phyloP scores from a whole-genome alignment of 2,797 vertebrate genomes.

The Amblyopsis hoosieri region DNA sequence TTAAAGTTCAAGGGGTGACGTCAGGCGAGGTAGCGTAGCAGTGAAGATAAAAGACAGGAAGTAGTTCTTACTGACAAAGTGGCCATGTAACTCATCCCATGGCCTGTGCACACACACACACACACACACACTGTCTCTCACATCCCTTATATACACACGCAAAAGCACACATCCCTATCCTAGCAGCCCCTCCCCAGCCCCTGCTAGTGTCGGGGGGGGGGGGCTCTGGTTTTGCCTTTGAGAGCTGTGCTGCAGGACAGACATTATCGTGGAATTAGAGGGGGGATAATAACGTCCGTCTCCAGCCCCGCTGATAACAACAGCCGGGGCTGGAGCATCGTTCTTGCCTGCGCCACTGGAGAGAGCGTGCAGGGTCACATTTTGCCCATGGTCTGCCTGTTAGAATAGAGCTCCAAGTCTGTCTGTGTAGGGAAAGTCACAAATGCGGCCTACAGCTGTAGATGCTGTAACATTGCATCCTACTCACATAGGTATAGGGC shows the following conservation, averaged over 20 bases:
- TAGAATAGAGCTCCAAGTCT: too few relatives aligned
- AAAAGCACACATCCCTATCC: conserved; percentile 28
- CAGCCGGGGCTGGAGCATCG: conserved; percentile 45
- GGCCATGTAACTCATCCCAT: conserved; percentile 66
- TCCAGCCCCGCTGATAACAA: conserved; percentile 69
- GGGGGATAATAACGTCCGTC: conserved; percentile 77
- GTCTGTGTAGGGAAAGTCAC: conserved; percentile 6
- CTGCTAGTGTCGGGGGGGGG: conserved; percentile 59
- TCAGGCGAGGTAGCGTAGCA: conserved; percentile 34
- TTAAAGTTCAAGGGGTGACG: conserved; percentile 39
- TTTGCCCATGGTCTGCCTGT: conserved; percentile 1
- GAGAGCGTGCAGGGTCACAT: not conserved
- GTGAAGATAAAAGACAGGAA: conserved; percentile 67
- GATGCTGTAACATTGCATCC: too few relatives aligned
- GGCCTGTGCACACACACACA: conserved; percentile 31
- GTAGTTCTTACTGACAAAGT: conserved; percentile 61
- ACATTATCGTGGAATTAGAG: conserved; percentile 79
- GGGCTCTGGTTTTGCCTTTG: conserved; percentile 69
- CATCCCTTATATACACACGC: conserved; percentile 16
- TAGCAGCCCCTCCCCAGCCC: conserved; percentile 32
- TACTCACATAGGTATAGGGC: too few relatives aligned
- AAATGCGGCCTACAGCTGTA: too few relatives aligned
- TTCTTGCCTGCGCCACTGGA: conserved; percentile 42
- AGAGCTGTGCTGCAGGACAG: conserved; percentile 78
- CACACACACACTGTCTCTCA: conserved; percentile 17